Evolutionary conservation across 2,888 invertebrate genomes (phyloP).

Genomic region (Anagyrus pseudococci): DNA sequence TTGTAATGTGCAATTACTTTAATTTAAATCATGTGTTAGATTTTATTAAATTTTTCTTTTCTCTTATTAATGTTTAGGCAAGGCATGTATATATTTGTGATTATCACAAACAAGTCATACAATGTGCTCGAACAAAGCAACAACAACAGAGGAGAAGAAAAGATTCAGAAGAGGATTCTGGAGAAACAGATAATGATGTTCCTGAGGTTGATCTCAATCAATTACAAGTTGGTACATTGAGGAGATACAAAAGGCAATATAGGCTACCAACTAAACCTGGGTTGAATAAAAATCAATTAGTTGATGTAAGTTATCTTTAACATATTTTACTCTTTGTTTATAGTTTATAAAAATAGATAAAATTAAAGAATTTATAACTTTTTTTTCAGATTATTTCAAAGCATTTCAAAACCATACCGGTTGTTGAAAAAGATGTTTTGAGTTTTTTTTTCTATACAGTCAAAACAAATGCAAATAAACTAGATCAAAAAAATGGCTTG

Average conservation of each 20-base stretch:
- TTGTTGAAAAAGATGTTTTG: conserved; percentile 92
- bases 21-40: not conserved
- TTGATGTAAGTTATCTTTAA: conserved; percentile 76
- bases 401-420: conserved; percentile 94
- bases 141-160: conserved; percentile 71
- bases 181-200: conserved; percentile 88
- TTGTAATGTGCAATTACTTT: too few species aligned
- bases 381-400: conserved; percentile 85
- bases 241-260: conserved; percentile 92
- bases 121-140: conserved; percentile 91
- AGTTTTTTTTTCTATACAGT: conserved; percentile 96
- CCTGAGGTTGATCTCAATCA: conserved; percentile 95
- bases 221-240: conserved; percentile 91
- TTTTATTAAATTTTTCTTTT: conserved; percentile 4
- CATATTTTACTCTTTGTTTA: conserved; percentile 31
- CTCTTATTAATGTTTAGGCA: conserved; percentile 72
- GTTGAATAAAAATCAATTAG: conserved; percentile 92
- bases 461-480: conserved; percentile 88
- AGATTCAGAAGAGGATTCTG: conserved; percentile 94
- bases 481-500: conserved; percentile 83
- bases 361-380: not conserved
- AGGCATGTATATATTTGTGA: conserved; percentile 97
- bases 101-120: conserved; percentile 93
- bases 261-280: conserved; percentile 92
- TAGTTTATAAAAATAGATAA: conserved; percentile 3